These are phyloP conservation scores for Rhodeus uyekii DNA, from an alignment of 2,797 vertebrate species.

Conservation along the genomic window DNA sequence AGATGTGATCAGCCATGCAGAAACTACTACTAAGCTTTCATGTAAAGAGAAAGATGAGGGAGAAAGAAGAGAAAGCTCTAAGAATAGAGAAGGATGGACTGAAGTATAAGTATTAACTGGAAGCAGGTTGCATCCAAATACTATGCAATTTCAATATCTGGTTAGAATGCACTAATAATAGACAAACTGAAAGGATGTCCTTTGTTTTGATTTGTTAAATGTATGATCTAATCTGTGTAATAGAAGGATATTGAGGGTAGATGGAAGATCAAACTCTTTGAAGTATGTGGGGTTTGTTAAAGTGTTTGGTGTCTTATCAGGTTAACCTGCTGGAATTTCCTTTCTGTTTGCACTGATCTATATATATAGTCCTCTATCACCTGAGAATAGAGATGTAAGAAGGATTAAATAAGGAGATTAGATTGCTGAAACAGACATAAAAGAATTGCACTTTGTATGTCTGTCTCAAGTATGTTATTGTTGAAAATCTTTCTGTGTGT, in stretches of 20 bases:
- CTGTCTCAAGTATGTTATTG: background rate
- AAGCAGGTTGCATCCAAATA: background rate
- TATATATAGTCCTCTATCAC: background rate
- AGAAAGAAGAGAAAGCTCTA: background rate
- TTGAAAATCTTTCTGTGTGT: background rate
- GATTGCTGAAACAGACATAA: background rate
- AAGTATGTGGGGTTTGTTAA: background rate
- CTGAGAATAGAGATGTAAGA: constrained; percentile 28
- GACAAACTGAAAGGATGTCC: background rate
- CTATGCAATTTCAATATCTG: background rate
- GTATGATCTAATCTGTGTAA: background rate
- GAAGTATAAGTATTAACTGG: background rate
- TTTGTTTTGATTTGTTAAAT: background rate
- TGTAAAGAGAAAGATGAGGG: background rate
- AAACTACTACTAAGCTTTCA: background rate
- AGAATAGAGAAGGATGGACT: background rate
- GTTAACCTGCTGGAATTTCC: background rate
- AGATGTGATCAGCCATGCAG: background rate
- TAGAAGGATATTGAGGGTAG: background rate
- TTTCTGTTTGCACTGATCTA: background rate
- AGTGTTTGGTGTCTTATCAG: background rate
- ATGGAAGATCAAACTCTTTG: background rate
- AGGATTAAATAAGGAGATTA: background rate
- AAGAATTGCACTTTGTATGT: background rate
- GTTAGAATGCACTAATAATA: background rate